Base-by-base conservation (phyloP, 2,113 vertebrate species). In the Petaurus breviceps region DNA sequence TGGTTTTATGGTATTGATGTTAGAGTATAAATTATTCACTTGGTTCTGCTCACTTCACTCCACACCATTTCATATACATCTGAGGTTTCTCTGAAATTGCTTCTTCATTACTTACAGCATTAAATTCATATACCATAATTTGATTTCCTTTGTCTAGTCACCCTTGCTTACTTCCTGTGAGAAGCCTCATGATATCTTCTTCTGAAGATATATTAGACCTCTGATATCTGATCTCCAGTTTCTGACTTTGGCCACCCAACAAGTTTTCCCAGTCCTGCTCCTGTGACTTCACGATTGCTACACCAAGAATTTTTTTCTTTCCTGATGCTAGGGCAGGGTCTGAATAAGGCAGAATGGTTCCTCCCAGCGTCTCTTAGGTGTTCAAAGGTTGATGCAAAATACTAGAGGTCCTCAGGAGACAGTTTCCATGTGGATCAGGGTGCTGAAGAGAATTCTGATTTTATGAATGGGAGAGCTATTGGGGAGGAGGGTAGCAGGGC, bases 181-280 rank as follows among this genome's bases (percentile, higher is more conserved):
- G 91, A 90, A 96, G 51, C 43, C 89, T 91, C 93, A 50, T 2
- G 25, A 51, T 49, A 49, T 49, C 47, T 51, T 94, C 89, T 94
- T 11, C 90, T 91, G 90, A 91, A 95, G 93, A 94, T 84, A 55
- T n/a, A 19, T 51, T 94, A 19, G 84, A n/a, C 55, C 92, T 97
- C 92, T 90, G 90, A 92, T 95, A 91, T 95, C 93, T 61, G 92
- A 96, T 91, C 43, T 46, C 89, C 90, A 52, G 93, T 96, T 95
- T 93, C 92, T 93, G 2, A 43, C 95, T 97, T 95, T n/a, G 51
- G 95, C 52, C 89, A 92, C 92, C 92, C 90, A 94, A 55, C 94
- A 96, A 95, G 91, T 96, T 97, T 47, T 96, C 89, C 96, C 95
- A 93, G 94, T 94, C 94, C 90, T 61, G 47, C 90, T 95, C 89